A percentile compares a stretch with the other conserved stretches of the same genome.
phyloP scores from a whole-genome alignment of 2,113 vertebrate genomes.

The Eurypyga helias region DNA sequence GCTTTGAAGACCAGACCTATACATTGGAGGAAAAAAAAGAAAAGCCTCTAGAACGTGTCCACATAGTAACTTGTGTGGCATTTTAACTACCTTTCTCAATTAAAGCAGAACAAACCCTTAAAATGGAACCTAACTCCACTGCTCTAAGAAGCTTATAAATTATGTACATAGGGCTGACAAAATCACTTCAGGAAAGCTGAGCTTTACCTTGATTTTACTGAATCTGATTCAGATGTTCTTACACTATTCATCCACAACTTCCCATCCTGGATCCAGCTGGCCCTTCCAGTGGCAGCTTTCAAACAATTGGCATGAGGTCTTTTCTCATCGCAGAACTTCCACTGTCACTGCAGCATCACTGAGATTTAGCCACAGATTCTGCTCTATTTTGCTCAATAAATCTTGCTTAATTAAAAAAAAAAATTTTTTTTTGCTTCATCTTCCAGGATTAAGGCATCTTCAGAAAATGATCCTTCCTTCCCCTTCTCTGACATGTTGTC shows the following conservation, averaged over 20 bases:
- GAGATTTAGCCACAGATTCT: neutral
- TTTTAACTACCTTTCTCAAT: neutral
- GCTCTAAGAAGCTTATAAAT: neutral
- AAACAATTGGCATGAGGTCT: neutral
- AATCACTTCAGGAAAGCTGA: neutral
- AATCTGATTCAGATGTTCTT: neutral
- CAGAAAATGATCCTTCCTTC: neutral
- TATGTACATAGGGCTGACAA: neutral
- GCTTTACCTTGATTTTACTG: neutral
- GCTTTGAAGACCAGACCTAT: neutral
- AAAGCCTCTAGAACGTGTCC: neutral
- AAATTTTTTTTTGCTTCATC: too few relatives aligned
- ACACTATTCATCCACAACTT: neutral
- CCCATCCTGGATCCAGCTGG: neutral
- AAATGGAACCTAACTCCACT: neutral
- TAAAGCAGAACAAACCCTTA: neutral
- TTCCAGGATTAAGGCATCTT: neutral
- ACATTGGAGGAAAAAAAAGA: neutral
- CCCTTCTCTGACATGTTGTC: neutral
- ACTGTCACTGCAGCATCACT: neutral
- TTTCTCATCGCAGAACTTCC: neutral
- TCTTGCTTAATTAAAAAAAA: too few relatives aligned
- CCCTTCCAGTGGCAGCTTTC: neutral
- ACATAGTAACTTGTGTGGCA: neutral
- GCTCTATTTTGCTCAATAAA: neutral